Conservation (phyloP, 2,797 vertebrate genomes). For the Synanceia verrucosa region DNA sequence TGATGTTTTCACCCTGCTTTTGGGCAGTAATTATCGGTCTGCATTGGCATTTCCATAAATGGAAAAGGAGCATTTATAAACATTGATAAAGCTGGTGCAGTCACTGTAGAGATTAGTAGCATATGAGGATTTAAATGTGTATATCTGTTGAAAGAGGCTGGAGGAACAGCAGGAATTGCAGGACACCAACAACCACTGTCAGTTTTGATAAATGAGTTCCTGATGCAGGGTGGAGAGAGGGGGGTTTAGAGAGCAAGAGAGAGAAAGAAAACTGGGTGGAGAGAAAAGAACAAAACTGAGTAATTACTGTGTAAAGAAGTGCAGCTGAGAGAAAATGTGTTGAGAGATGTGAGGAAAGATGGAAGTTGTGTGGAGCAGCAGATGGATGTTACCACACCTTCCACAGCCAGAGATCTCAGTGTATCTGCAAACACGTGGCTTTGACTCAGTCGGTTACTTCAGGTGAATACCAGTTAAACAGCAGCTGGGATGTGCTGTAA, state of each 20-base stretch:
- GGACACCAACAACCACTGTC: constrained; percentile 30
- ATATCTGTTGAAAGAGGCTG: constrained; percentile 17
- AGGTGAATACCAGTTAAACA: not conserved
- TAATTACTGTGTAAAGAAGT: not conserved
- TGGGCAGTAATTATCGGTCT: fast-evolving
- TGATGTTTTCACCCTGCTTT: not conserved
- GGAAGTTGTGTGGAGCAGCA: not conserved
- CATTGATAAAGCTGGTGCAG: not conserved
- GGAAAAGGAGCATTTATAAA: not conserved
- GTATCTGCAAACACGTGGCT: not conserved
- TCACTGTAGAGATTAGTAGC: not conserved
- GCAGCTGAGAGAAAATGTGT: not conserved
- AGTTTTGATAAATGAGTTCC: constrained; percentile 57
- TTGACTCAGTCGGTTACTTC: not conserved
- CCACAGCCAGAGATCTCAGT: not conserved
- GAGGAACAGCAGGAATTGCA: too few species aligned
- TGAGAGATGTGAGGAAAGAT: not conserved
- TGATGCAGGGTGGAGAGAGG: constrained; percentile 2
- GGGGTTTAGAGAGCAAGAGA: not conserved
- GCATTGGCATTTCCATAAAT: not conserved
- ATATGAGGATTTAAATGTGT: constrained; percentile 1
- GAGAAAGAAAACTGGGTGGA: not conserved
- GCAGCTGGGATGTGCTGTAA: not conserved
- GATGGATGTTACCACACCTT: not conserved
- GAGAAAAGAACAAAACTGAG: not conserved